These are phyloP conservation scores for Heterotis niloticus DNA, from an alignment of 2,113 vertebrate genomes.

Conservation along the genomic window DNA sequence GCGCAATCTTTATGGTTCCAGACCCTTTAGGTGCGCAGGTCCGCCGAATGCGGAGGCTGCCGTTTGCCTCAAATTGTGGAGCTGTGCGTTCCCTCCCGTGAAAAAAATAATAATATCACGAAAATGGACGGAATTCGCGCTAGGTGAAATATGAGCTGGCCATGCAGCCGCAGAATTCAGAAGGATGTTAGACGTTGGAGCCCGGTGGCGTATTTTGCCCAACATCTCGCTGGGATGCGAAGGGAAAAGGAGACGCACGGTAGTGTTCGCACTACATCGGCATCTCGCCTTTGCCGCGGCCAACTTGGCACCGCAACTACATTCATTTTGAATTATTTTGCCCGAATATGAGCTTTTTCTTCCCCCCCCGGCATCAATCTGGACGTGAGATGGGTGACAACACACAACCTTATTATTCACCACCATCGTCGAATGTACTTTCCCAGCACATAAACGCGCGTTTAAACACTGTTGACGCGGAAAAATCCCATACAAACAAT, in stretches of 20 bases:
- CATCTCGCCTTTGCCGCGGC: background rate
- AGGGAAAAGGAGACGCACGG: background rate
- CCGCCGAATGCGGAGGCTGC: constrained; percentile 3
- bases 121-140: background rate
- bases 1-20: background rate
- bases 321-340: too few relatives aligned
- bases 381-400: background rate
- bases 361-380: background rate
- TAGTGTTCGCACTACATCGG: background rate
- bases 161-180: background rate
- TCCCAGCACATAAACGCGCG: background rate
- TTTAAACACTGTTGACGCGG: background rate
- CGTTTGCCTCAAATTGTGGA: constrained; percentile 30
- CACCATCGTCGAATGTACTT: background rate
- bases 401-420: background rate
- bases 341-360: background rate
- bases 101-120: background rate
- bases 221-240: background rate
- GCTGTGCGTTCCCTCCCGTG: background rate
- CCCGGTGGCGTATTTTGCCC: background rate
- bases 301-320: background rate
- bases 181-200: background rate
- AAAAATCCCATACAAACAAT: too few relatives aligned
- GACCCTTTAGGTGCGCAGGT: background rate
- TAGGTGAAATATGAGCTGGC: background rate